phyloP scores from a whole-genome alignment of 2,888 invertebrate species.

The Lepas anatifera region DNA sequence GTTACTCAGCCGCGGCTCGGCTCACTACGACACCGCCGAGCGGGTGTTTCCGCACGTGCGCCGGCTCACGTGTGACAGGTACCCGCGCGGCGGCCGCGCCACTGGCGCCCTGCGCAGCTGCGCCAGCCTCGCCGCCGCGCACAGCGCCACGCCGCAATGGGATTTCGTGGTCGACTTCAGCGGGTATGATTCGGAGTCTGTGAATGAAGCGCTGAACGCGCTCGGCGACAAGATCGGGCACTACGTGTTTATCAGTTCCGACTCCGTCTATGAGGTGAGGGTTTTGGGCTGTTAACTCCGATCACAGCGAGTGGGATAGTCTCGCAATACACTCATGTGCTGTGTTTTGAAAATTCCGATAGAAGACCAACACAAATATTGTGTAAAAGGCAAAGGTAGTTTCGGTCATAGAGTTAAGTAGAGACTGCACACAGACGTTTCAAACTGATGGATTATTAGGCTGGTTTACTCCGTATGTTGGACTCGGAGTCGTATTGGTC shows the following conservation, averaged over 20 bases:
- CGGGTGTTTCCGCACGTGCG: slow-evolving; percentile 28
- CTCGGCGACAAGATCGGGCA: slow-evolving; percentile 31
- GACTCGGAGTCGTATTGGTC: not conserved
- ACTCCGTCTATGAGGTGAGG: slow-evolving; percentile 37
- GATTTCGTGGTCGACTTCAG: slow-evolving; percentile 38
- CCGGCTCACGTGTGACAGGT: slow-evolving; percentile 34
- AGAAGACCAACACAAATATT: too few relatives aligned
- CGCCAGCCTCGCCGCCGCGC: not conserved
- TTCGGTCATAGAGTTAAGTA: too few relatives aligned
- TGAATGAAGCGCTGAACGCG: slow-evolving; percentile 28
- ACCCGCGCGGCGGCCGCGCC: slow-evolving; percentile 21
- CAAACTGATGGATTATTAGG: not conserved
- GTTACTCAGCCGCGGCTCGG: slow-evolving; percentile 36
- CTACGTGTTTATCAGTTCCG: slow-evolving; percentile 38
- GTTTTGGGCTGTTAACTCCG: too few relatives aligned
- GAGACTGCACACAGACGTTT: not conserved
- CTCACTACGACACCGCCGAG: slow-evolving; percentile 35
- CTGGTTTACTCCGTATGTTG: not conserved
- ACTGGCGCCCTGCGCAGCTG: slow-evolving; percentile 17
- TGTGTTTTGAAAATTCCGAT: too few relatives aligned
- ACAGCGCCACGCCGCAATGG: slow-evolving; percentile 26
- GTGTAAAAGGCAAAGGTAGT: too few relatives aligned
- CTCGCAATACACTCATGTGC: too few relatives aligned
- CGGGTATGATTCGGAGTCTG: slow-evolving; percentile 33
- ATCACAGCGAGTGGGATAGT: too few relatives aligned